Percentiles rank a stretch among this genome's conserved stretches.
These are phyloP conservation scores for Calliopsis andreniformis DNA, from an alignment of 1,140 invertebrate species.

Conservation along the genomic window DNA sequence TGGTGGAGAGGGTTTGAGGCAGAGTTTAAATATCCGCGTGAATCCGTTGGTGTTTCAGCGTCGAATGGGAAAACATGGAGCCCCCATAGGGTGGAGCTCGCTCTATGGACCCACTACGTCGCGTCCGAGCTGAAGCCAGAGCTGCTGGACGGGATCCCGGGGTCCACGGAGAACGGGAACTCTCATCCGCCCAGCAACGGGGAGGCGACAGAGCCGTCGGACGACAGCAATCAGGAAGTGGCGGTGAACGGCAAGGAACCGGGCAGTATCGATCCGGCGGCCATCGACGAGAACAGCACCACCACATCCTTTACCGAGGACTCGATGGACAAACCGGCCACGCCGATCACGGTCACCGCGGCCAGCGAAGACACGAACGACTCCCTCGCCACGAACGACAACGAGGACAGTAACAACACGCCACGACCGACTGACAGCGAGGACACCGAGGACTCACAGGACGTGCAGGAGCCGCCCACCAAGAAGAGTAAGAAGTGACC, in stretches of 20 bases:
- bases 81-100: slow-evolving; percentile 93
- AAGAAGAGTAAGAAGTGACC: slow-evolving; percentile 81
- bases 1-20: too few species aligned
- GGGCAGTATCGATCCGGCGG: slow-evolving; percentile 72
- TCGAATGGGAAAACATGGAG: slow-evolving; percentile 85
- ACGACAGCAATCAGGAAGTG: slow-evolving; percentile 82
- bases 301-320: slow-evolving; percentile 88
- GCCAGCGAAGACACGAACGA: slow-evolving; percentile 78
- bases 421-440: slow-evolving; percentile 79
- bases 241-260: slow-evolving; percentile 75
- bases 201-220: slow-evolving; percentile 79
- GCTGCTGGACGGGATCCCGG: slow-evolving; percentile 89
- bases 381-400: slow-evolving; percentile 75
- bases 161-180: slow-evolving; percentile 82
- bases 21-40: too few species aligned
- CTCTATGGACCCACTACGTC: slow-evolving; percentile 94
- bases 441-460: slow-evolving; percentile 78
- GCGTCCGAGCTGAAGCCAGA: slow-evolving; percentile 91
- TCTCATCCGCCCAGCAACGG: slow-evolving; percentile 79
- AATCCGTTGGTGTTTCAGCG: slow-evolving; percentile 75
- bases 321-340: slow-evolving; percentile 84
- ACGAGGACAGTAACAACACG: slow-evolving; percentile 77
- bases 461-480: slow-evolving; percentile 76
- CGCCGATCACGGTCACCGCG: slow-evolving; percentile 74
- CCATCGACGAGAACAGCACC: slow-evolving; percentile 81